Base-by-base conservation (phyloP, 1,140 invertebrate genomes). In the Zaprionus davidi region DNA sequence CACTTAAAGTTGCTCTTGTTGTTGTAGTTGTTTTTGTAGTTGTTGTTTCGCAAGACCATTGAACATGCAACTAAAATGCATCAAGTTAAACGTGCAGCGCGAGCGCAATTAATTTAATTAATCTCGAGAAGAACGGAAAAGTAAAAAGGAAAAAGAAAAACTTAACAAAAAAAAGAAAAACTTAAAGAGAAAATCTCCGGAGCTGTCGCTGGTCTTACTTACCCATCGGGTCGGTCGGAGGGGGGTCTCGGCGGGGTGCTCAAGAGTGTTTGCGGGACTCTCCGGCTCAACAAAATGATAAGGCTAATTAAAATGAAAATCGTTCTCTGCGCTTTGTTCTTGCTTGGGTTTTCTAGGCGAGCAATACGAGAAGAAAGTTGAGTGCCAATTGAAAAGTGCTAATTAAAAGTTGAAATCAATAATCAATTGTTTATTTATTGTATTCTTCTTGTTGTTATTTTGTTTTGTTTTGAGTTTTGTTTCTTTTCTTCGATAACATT, bases 21-120 rank as follows among this genome's bases (percentile, higher is more conserved):
- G 36, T 28, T 72, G 63, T 36, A n/a, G 17, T 62, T 22, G 20
- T 44, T 41, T 17, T 58, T 36, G 31, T 59, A 20, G 31, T 59
- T 36, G 26, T 59, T 59, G 17, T 51, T 24, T 51, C 46, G 64
- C 63, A 65, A 65, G 73, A 71, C 53, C 60, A 76, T 71, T 64
- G 51, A 72, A 72, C 83, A 82, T 86, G 82, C 74, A 88, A 72
- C 69, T 71, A 72, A 60, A 65, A 76, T 76, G 69, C 69, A 63
- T 66, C 62, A 59, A 76, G 60, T 72, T 66, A 75, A 90, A 90
- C 84, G 85, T 88, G 84, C 84, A 84, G 71, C 84, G 65, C 38
- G 60, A 53, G 55, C 51, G 34, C 51, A 65, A 65, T 65, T 55
- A 22, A 28, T 55, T 28, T 31, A 38, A 57, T 15, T 3, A 56